Conservation (phyloP, 2,113 vertebrate genomes). For the Corythornis madagascariensis region DNA sequence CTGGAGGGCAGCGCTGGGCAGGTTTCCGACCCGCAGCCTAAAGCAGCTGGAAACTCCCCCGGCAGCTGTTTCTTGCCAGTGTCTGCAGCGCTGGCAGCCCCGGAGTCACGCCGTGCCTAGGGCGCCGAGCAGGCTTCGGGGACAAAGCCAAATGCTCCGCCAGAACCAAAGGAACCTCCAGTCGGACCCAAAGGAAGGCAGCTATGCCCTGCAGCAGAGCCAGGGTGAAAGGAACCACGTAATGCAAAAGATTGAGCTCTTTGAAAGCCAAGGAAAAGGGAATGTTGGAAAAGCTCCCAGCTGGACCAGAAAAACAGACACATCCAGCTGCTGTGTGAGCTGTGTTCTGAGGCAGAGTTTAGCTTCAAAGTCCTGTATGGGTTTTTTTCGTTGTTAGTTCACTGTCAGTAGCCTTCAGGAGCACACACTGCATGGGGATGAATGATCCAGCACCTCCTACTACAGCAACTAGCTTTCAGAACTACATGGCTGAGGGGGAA, state of each 20-base stretch:
- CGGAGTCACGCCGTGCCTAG: neutral
- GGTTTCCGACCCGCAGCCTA: neutral
- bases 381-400: neutral
- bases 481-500: neutral
- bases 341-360: neutral
- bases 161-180: neutral
- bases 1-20: constrained; percentile 23
- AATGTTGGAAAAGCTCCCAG: neutral
- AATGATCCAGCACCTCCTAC: neutral
- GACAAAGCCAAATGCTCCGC: neutral
- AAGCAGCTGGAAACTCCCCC: neutral
- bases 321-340: neutral
- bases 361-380: neutral
- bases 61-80: neutral
- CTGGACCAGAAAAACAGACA: neutral
- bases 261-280: neutral
- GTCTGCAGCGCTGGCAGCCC: neutral
- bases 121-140: neutral
- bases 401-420: neutral
- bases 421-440: neutral
- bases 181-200: neutral
- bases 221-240: neutral
- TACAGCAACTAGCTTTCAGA: neutral
- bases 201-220: neutral
- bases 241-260: neutral